phyloP scores from a whole-genome alignment of 2,797 vertebrate genomes.

The Bradypodion ventrale region DNA sequence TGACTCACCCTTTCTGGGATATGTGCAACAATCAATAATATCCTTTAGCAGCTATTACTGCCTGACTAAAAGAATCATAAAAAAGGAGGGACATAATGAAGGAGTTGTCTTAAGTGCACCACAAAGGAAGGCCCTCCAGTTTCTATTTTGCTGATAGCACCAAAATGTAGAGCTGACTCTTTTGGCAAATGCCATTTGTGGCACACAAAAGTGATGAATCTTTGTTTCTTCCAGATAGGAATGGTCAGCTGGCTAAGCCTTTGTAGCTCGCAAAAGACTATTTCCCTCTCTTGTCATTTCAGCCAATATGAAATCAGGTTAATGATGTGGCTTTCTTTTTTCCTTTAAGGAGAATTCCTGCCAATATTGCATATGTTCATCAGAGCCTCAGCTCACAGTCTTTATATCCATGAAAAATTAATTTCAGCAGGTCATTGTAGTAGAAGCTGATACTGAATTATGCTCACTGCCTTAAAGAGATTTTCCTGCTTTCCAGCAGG shows the following conservation, averaged over 20 bases:
- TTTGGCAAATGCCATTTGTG: not conserved
- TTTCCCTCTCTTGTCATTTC: no score
- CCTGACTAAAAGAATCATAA: not conserved
- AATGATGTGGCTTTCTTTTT: no score
- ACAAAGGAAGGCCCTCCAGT: no score
- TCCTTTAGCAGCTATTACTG: not conserved
- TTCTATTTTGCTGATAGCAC: no score
- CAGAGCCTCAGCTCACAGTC: not conserved
- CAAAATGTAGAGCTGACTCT: not conserved
- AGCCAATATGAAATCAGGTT: no score
- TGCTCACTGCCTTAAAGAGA: conserved; percentile 4
- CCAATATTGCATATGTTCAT: not conserved
- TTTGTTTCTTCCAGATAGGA: not conserved
- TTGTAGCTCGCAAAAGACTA: not conserved
- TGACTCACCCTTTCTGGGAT: not conserved
- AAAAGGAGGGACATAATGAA: not conserved
- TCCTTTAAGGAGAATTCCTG: not conserved
- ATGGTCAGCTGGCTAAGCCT: not conserved
- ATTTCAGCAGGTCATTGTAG: not conserved
- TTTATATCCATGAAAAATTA: conserved; percentile 1
- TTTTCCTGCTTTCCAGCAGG: conserved; percentile 18
- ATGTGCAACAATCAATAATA: not conserved
- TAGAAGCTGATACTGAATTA: not conserved
- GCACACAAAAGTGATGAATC: not conserved
- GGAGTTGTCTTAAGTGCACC: no score